Percentiles rank a stretch among this genome's conserved stretches.
These are phyloP conservation scores for Chaetodon auriga DNA, from an alignment of 2,113 vertebrate genomes.

Conservation along the genomic window DNA sequence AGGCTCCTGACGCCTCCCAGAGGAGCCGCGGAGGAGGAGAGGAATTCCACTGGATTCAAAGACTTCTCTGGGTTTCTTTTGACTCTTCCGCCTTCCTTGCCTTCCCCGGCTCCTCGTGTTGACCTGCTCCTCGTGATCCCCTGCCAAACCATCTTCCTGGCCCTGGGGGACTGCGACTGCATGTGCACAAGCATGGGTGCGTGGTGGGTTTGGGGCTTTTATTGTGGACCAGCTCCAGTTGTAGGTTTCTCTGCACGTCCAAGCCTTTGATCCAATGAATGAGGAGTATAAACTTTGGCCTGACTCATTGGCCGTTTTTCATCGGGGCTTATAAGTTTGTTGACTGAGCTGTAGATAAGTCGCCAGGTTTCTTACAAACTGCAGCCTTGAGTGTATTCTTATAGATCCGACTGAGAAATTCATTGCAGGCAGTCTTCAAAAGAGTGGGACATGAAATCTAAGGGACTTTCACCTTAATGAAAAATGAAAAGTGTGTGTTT, in stretches of 20 bases:
- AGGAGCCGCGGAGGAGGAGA: conserved; percentile 82
- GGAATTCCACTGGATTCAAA: conserved; percentile 83
- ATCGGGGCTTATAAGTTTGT: conserved; percentile 25
- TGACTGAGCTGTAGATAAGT: conserved; percentile 34
- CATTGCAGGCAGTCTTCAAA: conserved; percentile 36
- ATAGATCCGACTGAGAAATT: conserved; percentile 35
- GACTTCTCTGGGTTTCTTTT: conserved; percentile 76
- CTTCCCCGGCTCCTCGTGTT: conserved; percentile 58
- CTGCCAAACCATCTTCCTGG: conserved; percentile 68
- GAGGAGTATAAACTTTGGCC: conserved; percentile 38
- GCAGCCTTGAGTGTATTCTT: neutral
- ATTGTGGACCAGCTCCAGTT: conserved; percentile 21
- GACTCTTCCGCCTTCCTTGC: conserved; percentile 64
- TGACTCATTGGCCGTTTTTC: conserved; percentile 41
- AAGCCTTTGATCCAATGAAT: conserved; percentile 39
- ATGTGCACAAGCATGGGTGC: conserved; percentile 34
- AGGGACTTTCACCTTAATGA: conserved; percentile 68
- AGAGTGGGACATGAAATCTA: conserved; percentile 31
- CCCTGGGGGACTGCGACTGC: conserved; percentile 47
- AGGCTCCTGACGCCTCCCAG: conserved; percentile 83
- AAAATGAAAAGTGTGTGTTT: conserved; percentile 78
- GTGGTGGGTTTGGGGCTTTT: conserved; percentile 9
- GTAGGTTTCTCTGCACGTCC: conserved; percentile 30
- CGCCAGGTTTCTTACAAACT: conserved; percentile 34
- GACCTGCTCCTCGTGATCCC: conserved; percentile 74